Evolutionary conservation across 2,113 vertebrate genomes (phyloP), one percentile per base, ranked within the genome.

Genomic region (Megaptera novaeangliae): DNA sequence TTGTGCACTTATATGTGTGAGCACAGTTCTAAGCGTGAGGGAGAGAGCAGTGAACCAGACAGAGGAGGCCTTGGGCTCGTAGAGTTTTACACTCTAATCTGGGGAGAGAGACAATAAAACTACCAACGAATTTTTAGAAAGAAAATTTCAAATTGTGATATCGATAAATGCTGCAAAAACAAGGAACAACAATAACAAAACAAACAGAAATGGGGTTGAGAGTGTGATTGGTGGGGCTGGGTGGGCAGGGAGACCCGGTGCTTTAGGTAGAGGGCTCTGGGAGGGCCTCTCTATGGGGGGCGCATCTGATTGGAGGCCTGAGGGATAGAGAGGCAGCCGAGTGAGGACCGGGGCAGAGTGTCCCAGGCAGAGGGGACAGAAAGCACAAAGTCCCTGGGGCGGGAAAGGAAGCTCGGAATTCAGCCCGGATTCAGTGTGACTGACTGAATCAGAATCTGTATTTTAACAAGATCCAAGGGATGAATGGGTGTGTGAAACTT

Each of bases 191-290:
- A 25, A 14, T 14, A 8, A 49, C 59, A 89, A 69, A 69, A 52
- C 7, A 75, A 72, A 14, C 64, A n/a, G 15, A 87, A 44, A 46
- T 21, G 63, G 34, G 23, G 11, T 5, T 39, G 41, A 55, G 49
- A 46, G 5, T 2, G 20, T 1, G 29, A 29, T 20, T 8, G 34
- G 7, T 3, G 17, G 5, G 71, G 31, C 44, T 20, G n/a, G 41
- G 49, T 12, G 6, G 55, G n/a, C 59, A 17, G 5, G 2, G 39
- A 7, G 25, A 7, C 4, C 5, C 2, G 9, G 29, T 1, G 41
- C 21, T 74, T 74, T 5, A 8, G 7, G 41, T 0, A 39, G 57
- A 18, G 1, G 46, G 44, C 52, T 44, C 80, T 59, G 34, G 13
- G 61, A 59, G 69, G 14, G 39, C 21, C 20, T 72, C 29, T 18